These are phyloP conservation scores for Melikaiella ostensackeni DNA, from an alignment of 2,888 invertebrate species.

Conservation along the genomic window DNA sequence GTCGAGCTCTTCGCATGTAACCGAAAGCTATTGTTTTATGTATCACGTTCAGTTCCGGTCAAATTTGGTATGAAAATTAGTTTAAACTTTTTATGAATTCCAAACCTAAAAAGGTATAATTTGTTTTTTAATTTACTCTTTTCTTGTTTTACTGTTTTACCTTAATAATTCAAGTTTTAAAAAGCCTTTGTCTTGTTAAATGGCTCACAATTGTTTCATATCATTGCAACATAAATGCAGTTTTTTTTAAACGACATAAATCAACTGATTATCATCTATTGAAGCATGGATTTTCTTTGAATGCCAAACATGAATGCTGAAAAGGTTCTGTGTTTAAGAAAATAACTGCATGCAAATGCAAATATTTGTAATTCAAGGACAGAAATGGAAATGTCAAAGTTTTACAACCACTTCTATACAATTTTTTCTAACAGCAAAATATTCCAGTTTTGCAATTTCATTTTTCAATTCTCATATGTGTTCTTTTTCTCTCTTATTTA, in stretches of 20 bases:
- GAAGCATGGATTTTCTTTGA: slow-evolving; percentile 29
- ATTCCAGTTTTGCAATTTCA: slow-evolving; percentile 28
- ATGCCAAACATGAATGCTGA: slow-evolving; percentile 32
- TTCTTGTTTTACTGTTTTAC: slow-evolving; percentile 1
- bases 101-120: neutral
- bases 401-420: neutral
- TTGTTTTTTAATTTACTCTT: neutral
- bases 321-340: slow-evolving; percentile 32
- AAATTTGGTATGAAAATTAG: slow-evolving; percentile 2
- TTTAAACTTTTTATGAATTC: slow-evolving; percentile 1
- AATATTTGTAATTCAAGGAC: slow-evolving; percentile 32
- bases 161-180: slow-evolving; percentile 16
- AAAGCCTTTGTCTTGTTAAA: slow-evolving; percentile 6
- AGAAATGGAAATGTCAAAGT: slow-evolving; percentile 27
- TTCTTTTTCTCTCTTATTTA: neutral
- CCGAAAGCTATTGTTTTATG: neutral
- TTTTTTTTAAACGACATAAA: slow-evolving; percentile 19
- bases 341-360: slow-evolving; percentile 35
- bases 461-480: neutral
- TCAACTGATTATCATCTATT: slow-evolving; percentile 26
- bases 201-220: slow-evolving; percentile 9
- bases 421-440: slow-evolving; percentile 8
- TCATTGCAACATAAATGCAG: slow-evolving; percentile 8
- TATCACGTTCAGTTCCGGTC: slow-evolving; percentile 16
- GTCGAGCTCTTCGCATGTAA: neutral